Base-by-base conservation (phyloP, 1,140 invertebrate genomes). In the Agrypnia vestita region DNA sequence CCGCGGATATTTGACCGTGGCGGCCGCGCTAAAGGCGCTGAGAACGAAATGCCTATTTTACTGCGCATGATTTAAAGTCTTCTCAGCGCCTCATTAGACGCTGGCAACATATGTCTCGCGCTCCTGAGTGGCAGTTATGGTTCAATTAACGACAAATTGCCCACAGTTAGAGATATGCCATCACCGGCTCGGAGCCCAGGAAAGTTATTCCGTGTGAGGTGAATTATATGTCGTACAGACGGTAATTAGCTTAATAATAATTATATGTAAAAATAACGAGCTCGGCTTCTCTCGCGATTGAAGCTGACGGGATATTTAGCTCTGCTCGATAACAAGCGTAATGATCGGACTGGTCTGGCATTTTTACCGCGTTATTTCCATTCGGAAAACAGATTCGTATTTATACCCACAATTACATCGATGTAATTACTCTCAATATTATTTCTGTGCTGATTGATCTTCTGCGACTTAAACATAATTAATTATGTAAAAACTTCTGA, bases 81-180 rank as follows among this genome's bases (percentile, higher is more conserved):
- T 43, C 12, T 46, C 67, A 64, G 51, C 76, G 55, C 62, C 72
- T 79, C 79, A 83, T 79, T 83, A 76, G 79, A 47, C 55, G 55
- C 73, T 44, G 59, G 72, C 61, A 83, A 73, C 72, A 59, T 75
- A 69, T 79, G 73, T 76, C 78, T 83, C 71, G 72, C 81, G 79
- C 78, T 80, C 79, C 62, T 44, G 62, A 79, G 72, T 78, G 61
- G 76, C 82, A 83, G 76, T 83, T 83, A 80, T 64, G 77, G 64
- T 76, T 79, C 82, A 83, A 83, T 83, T 83, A 83, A 80, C 47
- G 79, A 80, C 82, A 83, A 83, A 83, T 83, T 83, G 73, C 79
- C 76, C 77, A 78, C 82, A 80, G 79, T 82, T 80, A 82, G 56
- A 51, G 81, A 82, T 82, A 80, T 71, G 73, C 59, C 76, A 47